Base-by-base conservation (phyloP, 2,797 vertebrate genomes). In the Pantherophis alleghaniensis region DNA sequence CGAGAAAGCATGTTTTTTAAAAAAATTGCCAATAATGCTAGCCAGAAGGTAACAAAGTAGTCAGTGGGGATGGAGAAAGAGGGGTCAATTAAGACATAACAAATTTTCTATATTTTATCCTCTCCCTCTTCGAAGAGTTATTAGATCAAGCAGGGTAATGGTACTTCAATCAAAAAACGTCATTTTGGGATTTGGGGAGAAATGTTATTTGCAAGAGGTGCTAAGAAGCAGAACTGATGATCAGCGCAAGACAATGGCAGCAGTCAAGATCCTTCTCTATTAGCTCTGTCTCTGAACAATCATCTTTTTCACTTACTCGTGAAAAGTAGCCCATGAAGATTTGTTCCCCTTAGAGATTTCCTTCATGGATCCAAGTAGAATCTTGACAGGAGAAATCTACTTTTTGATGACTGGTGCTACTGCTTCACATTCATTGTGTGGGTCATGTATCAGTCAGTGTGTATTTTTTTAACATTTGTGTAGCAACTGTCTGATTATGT, bases 321-420 rank as follows among this genome's bases (percentile, higher is more conserved):
- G 53, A 20, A 92, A 42, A 59, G 59, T 51, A 47, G 12, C 26
- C 24, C 69, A 28, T 22, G 13, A 63, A 20, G 7, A n/a, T 37
- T 57, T 14, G 60, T 10, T 57, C 24, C 90, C 37, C 60, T 83
- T 24, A 28, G n/a, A 26, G 60, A 90, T 86, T 57, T 56, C 60
- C 57, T 7, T 18, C 26, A 37, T 86, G 56, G 37, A 37, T 26
- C 56, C 18, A 12, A 26, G 60, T 20, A 10, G 12, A 37, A 57
- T 14, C 69, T 53, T n/a, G 12, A 51, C 2, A 83, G 5, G 0
- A 88, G 0, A 0, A 63, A 60, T 55, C 0, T 1, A 90, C 22
- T 9, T 63, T 57, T 0, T 13, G 28, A 11, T 0, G 0, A 4
- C 0, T 1, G 22, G 2, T 32, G 37, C 66, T 61, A 32, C 53